phyloP scores from a whole-genome alignment of 1,140 invertebrate genomes.

The Tetranychus urticae region DNA sequence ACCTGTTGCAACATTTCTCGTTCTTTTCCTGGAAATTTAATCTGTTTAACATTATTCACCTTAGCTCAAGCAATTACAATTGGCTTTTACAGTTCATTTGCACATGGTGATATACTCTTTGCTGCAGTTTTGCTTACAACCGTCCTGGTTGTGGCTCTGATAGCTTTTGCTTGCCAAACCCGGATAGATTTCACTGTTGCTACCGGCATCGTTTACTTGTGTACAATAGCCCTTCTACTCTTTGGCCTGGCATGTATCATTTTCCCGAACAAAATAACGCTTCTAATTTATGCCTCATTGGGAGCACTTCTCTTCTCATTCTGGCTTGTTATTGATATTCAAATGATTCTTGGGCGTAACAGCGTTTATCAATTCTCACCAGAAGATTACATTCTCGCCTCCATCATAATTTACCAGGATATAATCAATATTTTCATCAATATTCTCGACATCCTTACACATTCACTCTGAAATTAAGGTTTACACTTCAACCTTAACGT shows the following conservation, averaged over 20 bases:
- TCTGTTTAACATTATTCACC: conserved; percentile 54
- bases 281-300: conserved; percentile 47
- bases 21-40: conserved; percentile 59
- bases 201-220: conserved; percentile 43
- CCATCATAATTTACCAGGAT: conserved; percentile 70
- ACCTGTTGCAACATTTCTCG: conserved; percentile 64
- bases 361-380: conserved; percentile 69
- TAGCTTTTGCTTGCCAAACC: conserved; percentile 49
- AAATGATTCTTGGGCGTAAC: conserved; percentile 75
- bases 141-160: conserved; percentile 20
- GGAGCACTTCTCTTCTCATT: conserved; percentile 57
- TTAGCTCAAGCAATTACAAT: neutral
- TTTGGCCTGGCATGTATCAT: conserved; percentile 59
- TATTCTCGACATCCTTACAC: conserved; percentile 23
- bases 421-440: conserved; percentile 72
- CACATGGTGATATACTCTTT: conserved; percentile 27
- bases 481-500: too few species aligned
- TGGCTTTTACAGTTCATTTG: conserved; percentile 17
- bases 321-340: conserved; percentile 78
- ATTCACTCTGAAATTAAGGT: too few species aligned
- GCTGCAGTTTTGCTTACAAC: conserved; percentile 55
- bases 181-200: conserved; percentile 57
- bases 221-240: conserved; percentile 45
- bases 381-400: conserved; percentile 87
- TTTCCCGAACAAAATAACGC: conserved; percentile 27